Evolutionary conservation across 2,113 vertebrate genomes (phyloP).

Genomic region (Chionis minor): DNA sequence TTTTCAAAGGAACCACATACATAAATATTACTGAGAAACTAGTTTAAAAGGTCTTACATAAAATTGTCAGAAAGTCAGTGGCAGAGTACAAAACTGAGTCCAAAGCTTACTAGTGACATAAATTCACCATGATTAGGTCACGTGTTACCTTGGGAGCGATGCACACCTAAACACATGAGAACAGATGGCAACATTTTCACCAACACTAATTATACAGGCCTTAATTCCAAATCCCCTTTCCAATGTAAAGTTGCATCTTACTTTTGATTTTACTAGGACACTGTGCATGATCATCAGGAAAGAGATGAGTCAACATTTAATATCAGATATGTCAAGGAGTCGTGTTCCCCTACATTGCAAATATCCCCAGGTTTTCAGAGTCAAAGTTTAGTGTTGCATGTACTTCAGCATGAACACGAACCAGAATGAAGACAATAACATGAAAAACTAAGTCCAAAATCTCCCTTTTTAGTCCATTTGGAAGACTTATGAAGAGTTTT

Average conservation of each 20-base stretch:
- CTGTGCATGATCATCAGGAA: neutral
- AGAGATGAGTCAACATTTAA: neutral
- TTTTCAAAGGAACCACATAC: neutral
- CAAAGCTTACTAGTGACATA: neutral
- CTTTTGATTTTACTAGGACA: neutral
- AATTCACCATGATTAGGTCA: neutral
- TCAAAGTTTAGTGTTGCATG: neutral
- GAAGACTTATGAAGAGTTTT: neutral
- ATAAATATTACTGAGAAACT: neutral
- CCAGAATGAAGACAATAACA: neutral
- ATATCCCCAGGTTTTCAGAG: neutral
- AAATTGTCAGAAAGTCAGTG: neutral
- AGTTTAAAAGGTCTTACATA: neutral
- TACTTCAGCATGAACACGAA: neutral
- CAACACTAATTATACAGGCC: neutral
- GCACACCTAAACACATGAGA: neutral
- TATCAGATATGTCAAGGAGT: accelerated
- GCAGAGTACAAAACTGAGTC: neutral
- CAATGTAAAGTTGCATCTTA: neutral
- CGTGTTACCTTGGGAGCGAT: neutral
- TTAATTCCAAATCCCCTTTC: neutral
- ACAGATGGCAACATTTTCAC: neutral
- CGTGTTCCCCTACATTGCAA: neutral
- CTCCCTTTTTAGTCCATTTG: neutral
- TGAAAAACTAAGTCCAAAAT: neutral